Base-by-base conservation (phyloP, 2,888 invertebrate genomes). In the Neuroscelio doddi region DNA sequence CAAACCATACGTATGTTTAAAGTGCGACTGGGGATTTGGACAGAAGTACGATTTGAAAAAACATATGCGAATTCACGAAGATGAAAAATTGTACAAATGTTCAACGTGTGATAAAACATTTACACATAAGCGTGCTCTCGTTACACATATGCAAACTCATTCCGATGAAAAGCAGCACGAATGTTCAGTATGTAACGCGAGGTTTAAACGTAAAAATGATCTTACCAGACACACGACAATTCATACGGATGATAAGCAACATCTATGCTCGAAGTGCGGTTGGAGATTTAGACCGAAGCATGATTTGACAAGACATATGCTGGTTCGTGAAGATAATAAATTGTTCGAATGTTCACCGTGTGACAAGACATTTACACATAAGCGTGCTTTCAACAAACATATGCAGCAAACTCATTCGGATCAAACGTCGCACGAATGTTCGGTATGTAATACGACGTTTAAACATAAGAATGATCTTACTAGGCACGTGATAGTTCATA, bases 181-280 rank as follows among this genome's bases (percentile, higher is more conserved):
- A 16, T 80, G 80, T 51, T 15, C 39, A 3, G 32, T 52, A 14
- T 87, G 87, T 71, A 74, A 75, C 3, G 69, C 76, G 2, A 70
- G 80, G 1, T 89, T 88, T 71, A 77, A 85, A 1, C 85, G 87
- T 80, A 84, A 83, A 34, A 83, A 86, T 63, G 85, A 86, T 36
- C 74, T 88, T 44, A 57, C 74, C 27, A 79, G 86, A 2, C 89
- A 89, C 75, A 77, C 80, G 39, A 80, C 76, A 53, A 80, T 86
- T 5, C 88, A 88, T 72, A 78, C 79, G 2, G 82, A 80, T 1
- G 81, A 77, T 55, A 84, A 81, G 50, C 73, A 75, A 26, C 26
- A 26, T 8, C 8, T 8, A 8, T 26, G 26, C 8, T 26, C 26
- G 26, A 26, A 7, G 8, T 26, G 26, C 26, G 26, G 8, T 26